Percentiles rank a stretch among this genome's conserved stretches.
phyloP scores from a whole-genome alignment of 2,113 vertebrate genomes.

The Rhinopomastus cyanomelas region DNA sequence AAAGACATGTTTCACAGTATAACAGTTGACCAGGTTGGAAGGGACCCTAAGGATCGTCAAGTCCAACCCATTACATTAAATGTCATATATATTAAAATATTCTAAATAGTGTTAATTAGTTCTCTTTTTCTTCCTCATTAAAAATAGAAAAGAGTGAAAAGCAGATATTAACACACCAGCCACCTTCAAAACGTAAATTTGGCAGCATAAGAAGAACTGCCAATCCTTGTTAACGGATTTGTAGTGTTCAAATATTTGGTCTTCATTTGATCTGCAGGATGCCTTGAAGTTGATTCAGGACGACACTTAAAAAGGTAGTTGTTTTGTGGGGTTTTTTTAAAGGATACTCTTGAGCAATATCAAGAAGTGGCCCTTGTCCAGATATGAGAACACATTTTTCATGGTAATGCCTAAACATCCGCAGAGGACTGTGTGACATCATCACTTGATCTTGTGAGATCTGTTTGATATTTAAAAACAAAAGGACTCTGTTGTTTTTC shows the following conservation, averaged over 20 bases:
- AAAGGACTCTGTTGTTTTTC: not conserved
- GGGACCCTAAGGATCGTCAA: too few species aligned
- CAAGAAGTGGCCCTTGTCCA: conserved; percentile 85
- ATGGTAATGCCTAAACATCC: conserved; percentile 82
- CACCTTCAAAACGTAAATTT: not conserved
- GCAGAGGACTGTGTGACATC: conserved; percentile 88
- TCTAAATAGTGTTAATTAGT: too few species aligned
- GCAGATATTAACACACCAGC: not conserved
- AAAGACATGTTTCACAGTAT: too few species aligned
- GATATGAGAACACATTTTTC: conserved; percentile 88
- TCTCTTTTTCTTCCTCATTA: not conserved
- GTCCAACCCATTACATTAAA: too few species aligned
- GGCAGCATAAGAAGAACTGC: not conserved
- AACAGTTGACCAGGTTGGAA: too few species aligned
- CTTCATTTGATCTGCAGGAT: not conserved
- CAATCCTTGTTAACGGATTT: not conserved
- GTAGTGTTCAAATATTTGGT: not conserved
- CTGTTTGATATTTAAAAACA: conserved; percentile 62
- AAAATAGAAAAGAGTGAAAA: not conserved
- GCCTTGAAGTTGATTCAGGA: not conserved
- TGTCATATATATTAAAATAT: too few species aligned
- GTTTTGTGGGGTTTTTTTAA: not conserved
- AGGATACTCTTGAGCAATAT: conserved; percentile 90
- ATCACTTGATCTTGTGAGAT: conserved; percentile 85
- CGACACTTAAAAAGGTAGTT: not conserved